Evolutionary conservation across 2,888 invertebrate genomes (phyloP).

Genomic region (Microctonus brassicae): DNA sequence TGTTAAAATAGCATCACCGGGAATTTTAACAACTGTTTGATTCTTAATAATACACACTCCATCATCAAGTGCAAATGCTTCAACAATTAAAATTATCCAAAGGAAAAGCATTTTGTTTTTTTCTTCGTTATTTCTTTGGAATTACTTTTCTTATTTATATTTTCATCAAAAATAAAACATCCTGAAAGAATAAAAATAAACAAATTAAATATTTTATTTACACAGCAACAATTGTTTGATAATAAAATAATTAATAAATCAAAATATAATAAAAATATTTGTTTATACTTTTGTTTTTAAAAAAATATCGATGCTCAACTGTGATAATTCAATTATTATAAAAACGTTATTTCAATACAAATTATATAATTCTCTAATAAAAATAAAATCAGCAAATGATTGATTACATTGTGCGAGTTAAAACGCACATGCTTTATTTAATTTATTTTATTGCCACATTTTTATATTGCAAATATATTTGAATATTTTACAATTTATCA

Average conservation of each 20-base stretch:
- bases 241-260: neutral
- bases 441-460: neutral
- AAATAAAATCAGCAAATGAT: neutral
- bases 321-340: neutral
- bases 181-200: constrained; percentile 5
- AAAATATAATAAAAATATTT: neutral
- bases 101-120: constrained; percentile 21
- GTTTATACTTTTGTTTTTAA: neutral
- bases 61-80: constrained; percentile 42
- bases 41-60: constrained; percentile 52
- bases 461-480: no score
- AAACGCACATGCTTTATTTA: constrained; percentile 11
- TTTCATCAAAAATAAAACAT: neutral
- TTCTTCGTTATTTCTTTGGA: neutral
- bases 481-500: no score
- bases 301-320: neutral
- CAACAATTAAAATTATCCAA: constrained; percentile 39
- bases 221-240: neutral
- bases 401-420: neutral
- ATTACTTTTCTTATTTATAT: neutral
- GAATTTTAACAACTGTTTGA: constrained; percentile 57
- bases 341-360: neutral
- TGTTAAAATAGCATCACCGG: constrained; percentile 62
- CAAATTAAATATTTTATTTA: no score
- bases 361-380: neutral